Percentiles rank a stretch among this genome's conserved stretches.
phyloP scores from a whole-genome alignment of 92 coral and sea anemone genomes.

The Virgularia gustaviana region DNA sequence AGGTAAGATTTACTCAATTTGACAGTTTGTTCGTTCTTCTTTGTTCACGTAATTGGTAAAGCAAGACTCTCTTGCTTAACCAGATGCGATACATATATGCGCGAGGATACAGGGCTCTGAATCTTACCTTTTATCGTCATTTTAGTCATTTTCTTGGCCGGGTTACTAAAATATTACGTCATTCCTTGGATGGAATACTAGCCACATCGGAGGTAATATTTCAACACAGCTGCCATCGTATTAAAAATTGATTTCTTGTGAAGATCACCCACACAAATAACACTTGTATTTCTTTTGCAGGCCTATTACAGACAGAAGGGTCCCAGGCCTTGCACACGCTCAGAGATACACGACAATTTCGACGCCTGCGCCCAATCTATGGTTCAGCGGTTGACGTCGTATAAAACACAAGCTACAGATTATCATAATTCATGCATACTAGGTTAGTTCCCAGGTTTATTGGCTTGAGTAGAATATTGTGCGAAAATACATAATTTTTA shows the following conservation, averaged over 20 bases:
- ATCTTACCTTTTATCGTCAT: neutral
- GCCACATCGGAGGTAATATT: conserved; percentile 81
- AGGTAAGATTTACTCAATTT: too few relatives aligned
- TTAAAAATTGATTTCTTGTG: too few relatives aligned
- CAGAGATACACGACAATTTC: conserved; percentile 91
- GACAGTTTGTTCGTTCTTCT: too few relatives aligned
- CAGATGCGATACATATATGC: too few relatives aligned
- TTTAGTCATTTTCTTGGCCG: conserved; percentile 76
- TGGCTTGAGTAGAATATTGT: neutral
- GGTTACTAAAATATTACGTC: conserved; percentile 66
- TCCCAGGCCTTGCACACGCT: conserved; percentile 79
- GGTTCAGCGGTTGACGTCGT: conserved; percentile 81
- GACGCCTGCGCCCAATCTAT: conserved; percentile 77
- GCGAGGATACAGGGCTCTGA: neutral
- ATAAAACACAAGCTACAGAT: conserved; percentile 89
- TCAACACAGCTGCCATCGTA: neutral
- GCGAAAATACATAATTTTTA: too few relatives aligned
- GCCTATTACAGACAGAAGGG: conserved; percentile 95
- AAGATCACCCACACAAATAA: too few relatives aligned
- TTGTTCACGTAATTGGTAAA: too few relatives aligned
- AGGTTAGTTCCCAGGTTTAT: conserved; percentile 46
- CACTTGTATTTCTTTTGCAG: conserved; percentile 43
- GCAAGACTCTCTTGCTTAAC: too few relatives aligned
- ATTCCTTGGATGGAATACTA: conserved; percentile 82
- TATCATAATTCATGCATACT: conserved; percentile 96